Evolutionary conservation across 2,797 vertebrate genomes (phyloP), one percentile per base, ranked within the genome.

Genomic region (Malurus leucopterus): DNA sequence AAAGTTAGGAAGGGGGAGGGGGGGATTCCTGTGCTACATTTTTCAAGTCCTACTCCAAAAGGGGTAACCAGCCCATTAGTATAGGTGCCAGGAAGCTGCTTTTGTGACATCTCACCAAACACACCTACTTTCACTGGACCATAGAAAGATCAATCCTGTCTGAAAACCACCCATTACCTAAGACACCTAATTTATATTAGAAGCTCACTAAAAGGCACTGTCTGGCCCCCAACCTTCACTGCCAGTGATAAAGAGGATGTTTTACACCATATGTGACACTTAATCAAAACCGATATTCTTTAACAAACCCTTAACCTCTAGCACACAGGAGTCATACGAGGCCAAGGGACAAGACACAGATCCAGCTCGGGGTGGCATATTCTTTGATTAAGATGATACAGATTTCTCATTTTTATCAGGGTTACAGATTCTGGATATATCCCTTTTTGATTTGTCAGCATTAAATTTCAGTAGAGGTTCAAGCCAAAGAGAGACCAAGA

Each of bases 271-370:
- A 93, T 96, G 96, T 96, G 97, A 96, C 96, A 97, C 97, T 97
- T 97, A 97, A 97, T 97, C 97, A 98, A 97, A 98, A 97, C 96
- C 93, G 75, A 92, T 97, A 95, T 97, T 96, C 97, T 96, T 96
- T 96, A 97, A 97, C 97, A 97, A 97, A 97, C 95, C 95, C 96
- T 96, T 97, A 97, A 96, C 97, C 96, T 96, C 96, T 88, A 84
- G 91, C 96, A 93, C 89, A 81, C 75, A 80, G 93, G 95, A 95
- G 93, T 96, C 96, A 93, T 95, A 85, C 30, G 84, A 96, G 94
- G 96, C 96, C 96, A 96, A 96, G 96, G 96, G 96, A 96, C 84
- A 65, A 96, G 96, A 93, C 91, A 91, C 93, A 94, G 92, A 96
- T 95, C 96, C 93, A 89, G 86, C 96, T 96, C 93, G 89, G 94